phyloP scores from a whole-genome alignment of 1,140 invertebrate species.

The Lordiphosa clarofinis region DNA sequence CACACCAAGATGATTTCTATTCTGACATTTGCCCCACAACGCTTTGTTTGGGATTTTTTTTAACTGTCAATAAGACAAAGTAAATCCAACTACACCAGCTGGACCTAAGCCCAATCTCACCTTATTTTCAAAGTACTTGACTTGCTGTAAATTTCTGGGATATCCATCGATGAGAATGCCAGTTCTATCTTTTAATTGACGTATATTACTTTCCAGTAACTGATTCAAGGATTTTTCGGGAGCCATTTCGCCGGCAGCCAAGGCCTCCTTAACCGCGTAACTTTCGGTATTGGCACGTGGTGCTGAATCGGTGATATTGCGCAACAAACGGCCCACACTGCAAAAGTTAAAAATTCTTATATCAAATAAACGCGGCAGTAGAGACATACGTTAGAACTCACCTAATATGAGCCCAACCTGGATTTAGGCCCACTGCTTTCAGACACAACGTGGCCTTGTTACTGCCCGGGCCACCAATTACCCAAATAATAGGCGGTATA shows the following conservation, averaged over 20 bases:
- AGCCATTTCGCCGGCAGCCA: conserved; percentile 91
- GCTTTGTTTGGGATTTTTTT: no score
- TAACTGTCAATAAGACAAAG: no score
- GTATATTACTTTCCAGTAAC: conserved; percentile 84
- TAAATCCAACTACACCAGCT: no score
- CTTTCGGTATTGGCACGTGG: conserved; percentile 81
- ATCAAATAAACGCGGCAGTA: background rate
- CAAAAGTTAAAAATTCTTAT: background rate
- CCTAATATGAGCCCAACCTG: conserved; percentile 88
- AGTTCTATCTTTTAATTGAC: conserved; percentile 77
- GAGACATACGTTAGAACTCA: conserved; percentile 31
- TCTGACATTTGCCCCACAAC: no score
- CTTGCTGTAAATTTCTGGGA: conserved; percentile 92
- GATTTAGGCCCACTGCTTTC: conserved; percentile 83
- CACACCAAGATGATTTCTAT: no score
- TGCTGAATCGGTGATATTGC: conserved; percentile 84
- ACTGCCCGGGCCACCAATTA: conserved; percentile 91
- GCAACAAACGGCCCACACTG: conserved; percentile 86
- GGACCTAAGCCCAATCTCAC: conserved; percentile 79
- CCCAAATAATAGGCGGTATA: conserved; percentile 87
- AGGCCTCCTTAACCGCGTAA: conserved; percentile 82
- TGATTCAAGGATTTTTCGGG: conserved; percentile 85
- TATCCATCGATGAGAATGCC: conserved; percentile 95
- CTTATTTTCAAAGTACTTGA: conserved; percentile 90
- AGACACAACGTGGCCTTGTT: conserved; percentile 87